Percentiles rank a stretch among this genome's conserved stretches.
Evolutionary conservation across 2,113 vertebrate species (phyloP).

Genomic region (Silurus glanis): DNA sequence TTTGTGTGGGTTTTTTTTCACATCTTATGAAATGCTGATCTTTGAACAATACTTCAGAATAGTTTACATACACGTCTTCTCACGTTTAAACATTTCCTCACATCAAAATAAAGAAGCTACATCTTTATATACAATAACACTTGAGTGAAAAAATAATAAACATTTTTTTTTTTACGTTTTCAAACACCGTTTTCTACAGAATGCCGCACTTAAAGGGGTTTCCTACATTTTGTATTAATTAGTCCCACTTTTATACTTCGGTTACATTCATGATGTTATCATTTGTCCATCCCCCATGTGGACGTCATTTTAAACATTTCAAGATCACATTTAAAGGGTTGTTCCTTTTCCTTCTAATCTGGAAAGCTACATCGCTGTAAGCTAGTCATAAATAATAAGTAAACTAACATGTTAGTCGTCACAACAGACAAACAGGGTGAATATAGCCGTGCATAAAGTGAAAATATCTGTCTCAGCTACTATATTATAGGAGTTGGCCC

Average conservation of each 20-base stretch:
- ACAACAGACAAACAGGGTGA: neutral
- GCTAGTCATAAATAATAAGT: neutral
- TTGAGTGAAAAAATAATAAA: too few relatives aligned
- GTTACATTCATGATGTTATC: too few relatives aligned
- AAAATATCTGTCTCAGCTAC: neutral
- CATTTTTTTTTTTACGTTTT: too few relatives aligned
- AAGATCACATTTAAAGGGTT: too few relatives aligned
- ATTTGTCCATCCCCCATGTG: too few relatives aligned
- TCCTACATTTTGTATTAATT: neutral
- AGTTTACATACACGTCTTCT: neutral
- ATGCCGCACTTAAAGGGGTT: neutral
- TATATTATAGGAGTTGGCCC: neutral
- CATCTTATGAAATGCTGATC: neutral
- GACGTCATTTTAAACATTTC: too few relatives aligned
- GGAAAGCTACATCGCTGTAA: neutral
- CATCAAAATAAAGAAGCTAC: neutral
- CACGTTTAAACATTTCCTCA: neutral
- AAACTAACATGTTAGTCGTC: neutral
- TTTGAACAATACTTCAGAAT: neutral
- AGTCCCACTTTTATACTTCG: neutral
- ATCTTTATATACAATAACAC: neutral
- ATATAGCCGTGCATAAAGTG: neutral
- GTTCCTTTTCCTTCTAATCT: neutral
- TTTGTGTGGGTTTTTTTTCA: neutral
- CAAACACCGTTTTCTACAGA: neutral